Percentiles rank a stretch among this genome's conserved stretches.
Conservation (phyloP, 2,797 vertebrate genomes). For the Aldrovandia affinis region DNA sequence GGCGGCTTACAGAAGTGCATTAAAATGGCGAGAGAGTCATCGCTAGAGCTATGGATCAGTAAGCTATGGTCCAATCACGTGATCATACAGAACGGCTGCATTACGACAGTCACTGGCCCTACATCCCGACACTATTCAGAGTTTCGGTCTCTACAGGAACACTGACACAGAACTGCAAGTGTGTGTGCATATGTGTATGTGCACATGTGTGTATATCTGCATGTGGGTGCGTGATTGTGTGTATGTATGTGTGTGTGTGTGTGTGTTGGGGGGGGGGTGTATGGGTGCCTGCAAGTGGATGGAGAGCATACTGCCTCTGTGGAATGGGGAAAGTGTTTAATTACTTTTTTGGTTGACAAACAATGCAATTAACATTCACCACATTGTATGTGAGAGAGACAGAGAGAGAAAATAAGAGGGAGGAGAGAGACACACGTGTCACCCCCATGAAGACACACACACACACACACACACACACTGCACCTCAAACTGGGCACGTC, state of each 20-base stretch:
- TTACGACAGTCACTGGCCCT: not conserved
- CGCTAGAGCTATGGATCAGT: no score
- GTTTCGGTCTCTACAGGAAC: not conserved
- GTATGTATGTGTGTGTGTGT: not conserved
- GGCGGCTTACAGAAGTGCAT: no score
- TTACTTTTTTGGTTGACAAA: slow-evolving; percentile 40
- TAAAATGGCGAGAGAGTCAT: no score
- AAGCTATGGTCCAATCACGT: no score
- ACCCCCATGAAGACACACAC: not conserved
- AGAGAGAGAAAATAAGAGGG: not conserved
- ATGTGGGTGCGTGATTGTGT: not conserved
- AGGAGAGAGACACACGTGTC: slow-evolving; percentile 20
- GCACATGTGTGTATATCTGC: not conserved
- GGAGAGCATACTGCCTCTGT: slow-evolving; percentile 4
- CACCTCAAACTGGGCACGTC: not conserved
- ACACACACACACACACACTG: not conserved
- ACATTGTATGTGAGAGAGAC: not conserved
- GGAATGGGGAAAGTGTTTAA: slow-evolving; percentile 32
- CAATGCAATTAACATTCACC: slow-evolving; percentile 40
- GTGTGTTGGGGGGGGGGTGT: not conserved
- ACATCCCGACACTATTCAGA: not conserved
- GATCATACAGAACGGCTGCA: no score
- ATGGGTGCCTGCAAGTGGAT: not conserved
- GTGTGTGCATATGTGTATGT: slow-evolving; percentile 5
- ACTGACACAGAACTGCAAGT: not conserved